Base-by-base conservation (phyloP, 2,888 invertebrate species). In the Pristionchus exspectatus region DNA sequence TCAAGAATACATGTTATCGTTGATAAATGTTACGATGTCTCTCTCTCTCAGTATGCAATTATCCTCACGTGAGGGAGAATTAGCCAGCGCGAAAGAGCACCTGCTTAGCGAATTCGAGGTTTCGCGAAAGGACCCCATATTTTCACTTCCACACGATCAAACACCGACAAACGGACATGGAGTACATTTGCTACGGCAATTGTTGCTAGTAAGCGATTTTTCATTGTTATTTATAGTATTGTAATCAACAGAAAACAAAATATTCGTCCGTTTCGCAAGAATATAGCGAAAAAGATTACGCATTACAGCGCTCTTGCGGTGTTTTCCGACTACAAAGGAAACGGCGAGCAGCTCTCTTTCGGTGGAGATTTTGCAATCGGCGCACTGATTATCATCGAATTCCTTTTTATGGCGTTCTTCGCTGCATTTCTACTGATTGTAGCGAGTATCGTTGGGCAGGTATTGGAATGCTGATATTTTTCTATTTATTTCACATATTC, bases 11-110 rank as follows among this genome's bases (percentile, higher is more conserved):
- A n/a, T n/a, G n/a, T n/a, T n/a, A n/a, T n/a, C n/a, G n/a, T n/a
- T n/a, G 66, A 66, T 66, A 27, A 66, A 27, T 4, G 66, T 66
- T 66, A 27, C 66, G 66, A 66, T 66, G 66, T 66, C 27, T 27
- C 7, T 9, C 7, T n/a, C n/a, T n/a, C n/a, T n/a, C n/a, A n/a
- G n/a, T 66, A 33, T 72, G 72, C 72, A 72, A 72, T 72, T 72
- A 72, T 72, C 72, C 27, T 69, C 72, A 30, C 72, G 9, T 3
- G 59, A 18, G 72, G 33, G 33, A 16, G 33, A 30, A 12, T 33
- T 27, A 30, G 30, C 66, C 27, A 14, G n/a, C n/a, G 66, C 66
- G 33, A 72, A 72, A 72, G 72, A 72, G 72, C 72, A 72, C 72
- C 72, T 72, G 72, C 16, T n/a, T 33, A 14, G 66, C 7, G 27